Evolutionary conservation across 92 coral and sea anemone genomes (phyloP).

Genomic region (Umimayanthus chanpuru): DNA sequence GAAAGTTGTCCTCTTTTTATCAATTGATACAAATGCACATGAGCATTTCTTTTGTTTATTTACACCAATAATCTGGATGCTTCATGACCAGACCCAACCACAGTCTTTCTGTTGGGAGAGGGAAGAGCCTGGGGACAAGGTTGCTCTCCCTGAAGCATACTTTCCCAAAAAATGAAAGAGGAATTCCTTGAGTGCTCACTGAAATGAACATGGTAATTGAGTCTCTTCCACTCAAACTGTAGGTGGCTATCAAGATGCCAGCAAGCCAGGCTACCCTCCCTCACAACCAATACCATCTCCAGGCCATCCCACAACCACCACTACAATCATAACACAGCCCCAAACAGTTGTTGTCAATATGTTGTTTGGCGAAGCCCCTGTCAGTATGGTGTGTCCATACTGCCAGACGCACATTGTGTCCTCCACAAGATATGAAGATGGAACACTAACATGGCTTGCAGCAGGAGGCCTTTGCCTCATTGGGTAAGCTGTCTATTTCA

Average conservation of each 20-base stretch:
- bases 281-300: constrained; percentile 39
- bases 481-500: constrained; percentile 62
- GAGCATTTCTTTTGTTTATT: too few species aligned
- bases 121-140: too few species aligned
- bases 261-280: constrained; percentile 54
- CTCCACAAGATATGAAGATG: constrained; percentile 84
- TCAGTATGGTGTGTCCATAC: constrained; percentile 95
- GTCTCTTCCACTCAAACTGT: not conserved
- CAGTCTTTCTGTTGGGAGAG: too few species aligned
- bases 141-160: too few species aligned
- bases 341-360: constrained; percentile 62
- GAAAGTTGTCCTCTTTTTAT: too few species aligned
- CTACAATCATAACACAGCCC: constrained; percentile 81
- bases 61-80: too few species aligned
- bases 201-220: not conserved
- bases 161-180: too few species aligned
- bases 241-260: constrained; percentile 32
- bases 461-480: constrained; percentile 85
- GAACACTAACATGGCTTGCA: constrained; percentile 85
- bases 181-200: too few species aligned
- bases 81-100: too few species aligned
- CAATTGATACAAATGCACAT: too few species aligned
- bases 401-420: constrained; percentile 95
- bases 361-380: constrained; percentile 82
- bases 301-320: constrained; percentile 48